Evolutionary conservation across 2,797 vertebrate genomes (phyloP), one percentile per base, ranked within the genome.

Genomic region (Typhlichthys subterraneus): DNA sequence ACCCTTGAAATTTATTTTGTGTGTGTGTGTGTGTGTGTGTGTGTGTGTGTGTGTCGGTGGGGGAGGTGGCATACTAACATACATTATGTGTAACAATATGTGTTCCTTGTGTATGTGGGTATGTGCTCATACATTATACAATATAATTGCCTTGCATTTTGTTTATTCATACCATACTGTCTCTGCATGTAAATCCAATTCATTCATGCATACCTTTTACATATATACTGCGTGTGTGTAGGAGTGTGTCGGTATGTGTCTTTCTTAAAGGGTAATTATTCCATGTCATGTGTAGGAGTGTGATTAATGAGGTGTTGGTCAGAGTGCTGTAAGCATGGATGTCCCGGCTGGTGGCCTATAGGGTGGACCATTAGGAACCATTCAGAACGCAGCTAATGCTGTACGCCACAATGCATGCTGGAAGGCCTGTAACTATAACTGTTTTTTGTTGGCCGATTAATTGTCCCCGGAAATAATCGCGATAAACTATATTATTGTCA

Each of bases 221-320:
- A 13, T 17, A 23, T 46, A 64, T 42, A 61, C 19, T 51, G 57
- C n/a, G 33, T 53, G 62, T 60, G 51, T 54, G 51, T 19, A 38
- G 14, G 59, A 48, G 61, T 55, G 56, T 57, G 63, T 45, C 57
- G 15, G 42, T 70, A 31, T 67, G 69, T 72, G 70, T 73, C 66
- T 70, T 61, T 83, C 65, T 81, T 59, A 48, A 65, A 73, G 75
- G 72, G 87, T 88, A 91, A 93, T 93, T 91, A 91, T 75, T 92
- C 90, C 80, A 69, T 85, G 88, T 87, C 87, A 83, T 76, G 68
- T 82, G 84, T 75, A 65, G 77, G 78, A 78, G 83, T 72, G 77
- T 92, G 92, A 93, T 93, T 91, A 93, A 93, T 91, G 86, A 89
- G 79, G 73, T 67, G 42, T 70, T 80, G 85, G 82, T 89, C 83